Conservation (phyloP, 2,888 invertebrate species). For the Unio delphinus region DNA sequence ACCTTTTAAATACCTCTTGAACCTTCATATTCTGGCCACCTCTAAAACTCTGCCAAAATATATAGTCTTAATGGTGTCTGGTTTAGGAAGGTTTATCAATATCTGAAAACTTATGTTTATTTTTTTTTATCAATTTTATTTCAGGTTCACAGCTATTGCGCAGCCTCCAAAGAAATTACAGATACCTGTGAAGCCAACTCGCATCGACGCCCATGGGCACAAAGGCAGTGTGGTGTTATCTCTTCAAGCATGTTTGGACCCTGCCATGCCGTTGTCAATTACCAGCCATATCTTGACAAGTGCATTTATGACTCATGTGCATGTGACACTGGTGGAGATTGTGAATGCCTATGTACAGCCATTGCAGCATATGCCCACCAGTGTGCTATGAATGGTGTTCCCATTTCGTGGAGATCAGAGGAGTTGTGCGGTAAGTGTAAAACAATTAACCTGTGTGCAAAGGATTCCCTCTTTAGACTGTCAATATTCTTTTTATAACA, state of each 20-base stretch:
- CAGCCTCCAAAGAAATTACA: slow-evolving; percentile 46
- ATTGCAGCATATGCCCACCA: slow-evolving; percentile 89
- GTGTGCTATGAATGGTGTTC: slow-evolving; percentile 83
- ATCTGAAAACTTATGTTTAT: background rate
- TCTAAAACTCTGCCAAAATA: too few species aligned
- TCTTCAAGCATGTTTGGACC: slow-evolving; percentile 81
- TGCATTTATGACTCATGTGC: slow-evolving; percentile 91
- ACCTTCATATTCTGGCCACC: too few species aligned
- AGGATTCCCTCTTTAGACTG: too few species aligned
- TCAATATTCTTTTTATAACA: too few species aligned
- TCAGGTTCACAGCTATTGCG: slow-evolving; percentile 73
- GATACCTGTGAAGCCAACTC: slow-evolving; percentile 82
- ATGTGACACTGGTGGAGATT: slow-evolving; percentile 91
- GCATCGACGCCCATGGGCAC: slow-evolving; percentile 86
- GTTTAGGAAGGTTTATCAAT: too few species aligned
- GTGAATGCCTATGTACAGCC: slow-evolving; percentile 90
- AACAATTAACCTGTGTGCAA: too few species aligned
- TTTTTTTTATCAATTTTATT: background rate
- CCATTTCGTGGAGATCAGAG: slow-evolving; percentile 86
- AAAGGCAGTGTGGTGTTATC: slow-evolving; percentile 82
- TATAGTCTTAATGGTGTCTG: too few species aligned
- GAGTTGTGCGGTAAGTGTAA: slow-evolving; percentile 79
- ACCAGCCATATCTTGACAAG: slow-evolving; percentile 77
- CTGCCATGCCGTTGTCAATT: slow-evolving; percentile 86
- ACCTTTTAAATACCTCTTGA: too few species aligned